Percentiles rank a stretch among this genome's conserved stretches.
These are phyloP conservation scores for Archaeoteleia sp. DNA, from an alignment of 2,888 invertebrate species.

Conservation along the genomic window DNA sequence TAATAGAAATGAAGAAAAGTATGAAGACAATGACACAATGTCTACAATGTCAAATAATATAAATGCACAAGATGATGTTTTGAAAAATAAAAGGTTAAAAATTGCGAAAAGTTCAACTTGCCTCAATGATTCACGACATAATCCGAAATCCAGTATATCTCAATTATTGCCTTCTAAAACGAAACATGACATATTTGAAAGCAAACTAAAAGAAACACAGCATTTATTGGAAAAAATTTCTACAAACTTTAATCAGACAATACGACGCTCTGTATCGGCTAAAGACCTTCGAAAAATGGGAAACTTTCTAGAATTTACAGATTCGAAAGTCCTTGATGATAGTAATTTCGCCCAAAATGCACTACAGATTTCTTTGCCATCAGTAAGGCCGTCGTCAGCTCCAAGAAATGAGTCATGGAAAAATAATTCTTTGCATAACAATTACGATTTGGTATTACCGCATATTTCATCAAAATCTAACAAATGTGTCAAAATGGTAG, in stretches of 20 bases:
- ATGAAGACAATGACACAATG: background rate
- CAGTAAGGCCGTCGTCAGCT: conserved; percentile 62
- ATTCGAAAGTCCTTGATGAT: conserved; percentile 30
- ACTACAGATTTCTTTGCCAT: conserved; percentile 62
- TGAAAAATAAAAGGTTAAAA: no score
- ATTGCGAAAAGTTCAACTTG: background rate
- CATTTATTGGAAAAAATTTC: conserved; percentile 59
- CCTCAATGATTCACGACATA: conserved; percentile 12
- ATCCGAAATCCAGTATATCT: no score
- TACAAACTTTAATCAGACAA: conserved; percentile 47
- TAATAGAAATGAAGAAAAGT: background rate
- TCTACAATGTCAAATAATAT: conserved; percentile 1
- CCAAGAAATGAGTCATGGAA: conserved; percentile 55
- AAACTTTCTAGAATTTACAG: conserved; percentile 28
- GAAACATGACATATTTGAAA: conserved; percentile 53
- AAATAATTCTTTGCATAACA: conserved; percentile 54
- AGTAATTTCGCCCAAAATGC: conserved; percentile 21
- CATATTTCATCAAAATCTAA: conserved; percentile 64
- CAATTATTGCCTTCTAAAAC: conserved; percentile 7
- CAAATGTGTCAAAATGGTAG: conserved; percentile 58
- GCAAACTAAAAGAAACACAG: conserved; percentile 59
- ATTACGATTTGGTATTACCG: conserved; percentile 62
- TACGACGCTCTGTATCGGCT: conserved; percentile 48
- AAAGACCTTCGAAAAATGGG: conserved; percentile 40
- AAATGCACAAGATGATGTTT: no score